Percentiles rank a stretch among this genome's conserved stretches.
phyloP scores from a whole-genome alignment of 2,797 vertebrate species.

The Rhinogobio ventralis region DNA sequence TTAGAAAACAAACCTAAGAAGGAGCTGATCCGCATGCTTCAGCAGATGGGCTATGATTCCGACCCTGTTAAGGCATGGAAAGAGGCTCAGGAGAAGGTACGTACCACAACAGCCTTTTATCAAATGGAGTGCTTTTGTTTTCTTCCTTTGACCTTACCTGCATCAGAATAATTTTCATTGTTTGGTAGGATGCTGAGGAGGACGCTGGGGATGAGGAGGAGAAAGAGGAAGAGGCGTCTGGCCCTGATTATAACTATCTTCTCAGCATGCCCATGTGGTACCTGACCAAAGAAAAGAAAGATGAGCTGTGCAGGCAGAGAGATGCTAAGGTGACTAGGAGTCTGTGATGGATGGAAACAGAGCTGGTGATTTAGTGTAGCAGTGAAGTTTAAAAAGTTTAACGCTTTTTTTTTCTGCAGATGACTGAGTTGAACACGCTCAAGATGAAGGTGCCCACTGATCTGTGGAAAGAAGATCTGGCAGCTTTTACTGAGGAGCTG shows the following conservation, averaged over 20 bases:
- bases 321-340: conserved; percentile 83
- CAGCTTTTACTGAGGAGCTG: conserved; percentile 88
- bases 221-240: conserved; percentile 74
- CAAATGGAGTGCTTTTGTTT: background rate
- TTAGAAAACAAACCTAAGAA: conserved; percentile 98
- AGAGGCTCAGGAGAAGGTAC: conserved; percentile 90
- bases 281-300: conserved; percentile 97
- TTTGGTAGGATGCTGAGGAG: conserved; percentile 50
- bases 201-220: conserved; percentile 68
- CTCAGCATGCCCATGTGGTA: conserved; percentile 98
- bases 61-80: conserved; percentile 97
- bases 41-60: conserved; percentile 93
- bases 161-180: background rate
- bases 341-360: background rate
- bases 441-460: conserved; percentile 83
- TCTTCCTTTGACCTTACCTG: background rate
- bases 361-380: background rate
- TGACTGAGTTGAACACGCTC: conserved; percentile 83
- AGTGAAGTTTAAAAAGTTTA: background rate
- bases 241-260: conserved; percentile 96
- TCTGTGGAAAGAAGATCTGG: conserved; percentile 92
- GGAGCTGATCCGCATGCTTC: conserved; percentile 90
- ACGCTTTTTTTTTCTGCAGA: conserved; percentile 57
- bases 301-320: conserved; percentile 92
- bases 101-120: background rate